A percentile compares a stretch with the other conserved stretches of the same genome.
Conservation (phyloP, 2,113 vertebrate genomes). For the Rhizomys pruinosus region DNA sequence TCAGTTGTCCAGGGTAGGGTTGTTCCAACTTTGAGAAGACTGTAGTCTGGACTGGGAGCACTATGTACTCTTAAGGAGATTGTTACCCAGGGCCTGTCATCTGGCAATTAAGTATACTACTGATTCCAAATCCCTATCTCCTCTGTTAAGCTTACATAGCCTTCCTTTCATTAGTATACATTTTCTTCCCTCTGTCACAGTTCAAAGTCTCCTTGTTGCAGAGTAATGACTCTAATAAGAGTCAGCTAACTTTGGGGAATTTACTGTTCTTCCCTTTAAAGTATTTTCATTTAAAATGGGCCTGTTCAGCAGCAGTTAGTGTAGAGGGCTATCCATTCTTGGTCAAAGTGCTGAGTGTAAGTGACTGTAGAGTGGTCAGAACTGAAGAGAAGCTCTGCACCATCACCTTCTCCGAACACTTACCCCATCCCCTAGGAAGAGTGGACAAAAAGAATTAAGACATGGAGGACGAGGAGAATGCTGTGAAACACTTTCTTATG, state of each 20-base stretch:
- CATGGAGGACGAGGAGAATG: too few species aligned
- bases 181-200: background rate
- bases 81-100: background rate
- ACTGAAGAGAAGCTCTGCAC: background rate
- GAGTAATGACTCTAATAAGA: background rate
- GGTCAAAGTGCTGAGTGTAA: background rate
- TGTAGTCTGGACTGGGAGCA: background rate
- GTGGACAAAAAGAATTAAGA: too few species aligned
- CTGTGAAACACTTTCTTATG: too few species aligned
- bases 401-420: background rate
- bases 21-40: background rate
- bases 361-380: background rate
- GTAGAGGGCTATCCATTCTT: background rate
- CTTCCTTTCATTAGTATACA: background rate
- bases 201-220: background rate
- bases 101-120: slow-evolving; percentile 16
- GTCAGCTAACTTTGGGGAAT: background rate
- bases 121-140: background rate
- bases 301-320: background rate
- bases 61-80: background rate
- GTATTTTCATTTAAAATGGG: slow-evolving; percentile 34
- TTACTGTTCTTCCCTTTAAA: background rate
- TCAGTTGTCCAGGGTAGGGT: background rate
- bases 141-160: background rate
- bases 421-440: background rate